Evolutionary conservation across 92 coral and sea anemone genomes (phyloP), one percentile per base, ranked within the genome.

Genomic region (Metridium senile): DNA sequence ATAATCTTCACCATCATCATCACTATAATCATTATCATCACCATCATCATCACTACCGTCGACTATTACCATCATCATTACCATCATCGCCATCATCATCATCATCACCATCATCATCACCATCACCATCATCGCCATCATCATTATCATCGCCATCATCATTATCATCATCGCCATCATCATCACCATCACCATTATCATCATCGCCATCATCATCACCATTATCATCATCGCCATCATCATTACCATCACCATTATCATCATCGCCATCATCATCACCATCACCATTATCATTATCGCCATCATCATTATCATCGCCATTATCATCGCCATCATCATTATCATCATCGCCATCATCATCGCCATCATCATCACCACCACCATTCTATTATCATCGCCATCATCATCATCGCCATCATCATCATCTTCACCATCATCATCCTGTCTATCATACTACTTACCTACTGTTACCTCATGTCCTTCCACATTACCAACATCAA

Each of bases 401-500:
- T n/a, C n/a, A n/a, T n/a, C n/a, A 62, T 22, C 68, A 18, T 62
- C n/a, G n/a, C n/a, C n/a, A n/a, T n/a, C n/a, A 62, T 7, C 19
- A 17, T 20, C 33, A 2, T 29, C 68, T 22, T 16, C 49, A 39
- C 49, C 49, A 39, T 4, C 6, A 13, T 13, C 49, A 6, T 39
- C 13, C 49, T 39, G 49, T 39, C 8, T 39, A 4, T 39, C 49
- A 39, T 16, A 32, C n/a, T n/a, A n/a, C 78, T 62, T 34, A 90
- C 94, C 84, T 43, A 53, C 78, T 9, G 83, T 70, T 9, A 84
- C 77, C 33, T 90, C 96, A 27, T 88, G 82, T 8, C 92, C 96
- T 35, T 88, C 92, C 18, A 25, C 58, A 63, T 87, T 87, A 29
- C 71, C 74, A 17, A 90, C 72, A 70, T 91, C 93, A 62, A 84